phyloP scores from a whole-genome alignment of 2,888 invertebrate species.

The Melieria omissa region DNA sequence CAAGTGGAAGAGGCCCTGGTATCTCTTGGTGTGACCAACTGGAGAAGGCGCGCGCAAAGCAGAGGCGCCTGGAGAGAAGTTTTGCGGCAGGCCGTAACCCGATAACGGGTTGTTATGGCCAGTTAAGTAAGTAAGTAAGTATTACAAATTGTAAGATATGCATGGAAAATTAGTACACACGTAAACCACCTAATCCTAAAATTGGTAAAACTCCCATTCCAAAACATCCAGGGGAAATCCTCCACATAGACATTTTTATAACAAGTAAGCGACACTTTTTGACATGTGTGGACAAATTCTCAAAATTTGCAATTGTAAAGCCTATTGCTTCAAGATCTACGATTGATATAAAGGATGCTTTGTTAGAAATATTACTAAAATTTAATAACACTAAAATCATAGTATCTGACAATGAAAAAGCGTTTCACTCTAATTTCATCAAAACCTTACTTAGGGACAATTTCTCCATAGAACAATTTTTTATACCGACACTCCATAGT shows the following conservation, averaged over 20 bases:
- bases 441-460: slow-evolving; percentile 25
- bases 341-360: slow-evolving; percentile 9
- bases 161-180: slow-evolving; percentile 28
- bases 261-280: slow-evolving; percentile 9
- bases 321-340: slow-evolving; percentile 6
- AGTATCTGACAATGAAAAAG: slow-evolving; percentile 24
- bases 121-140: no score
- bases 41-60: no score
- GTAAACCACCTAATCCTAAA: slow-evolving; percentile 21
- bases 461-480: slow-evolving; percentile 25
- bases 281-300: slow-evolving; percentile 21
- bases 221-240: slow-evolving; percentile 17
- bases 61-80: no score
- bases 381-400: slow-evolving; percentile 21
- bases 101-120: no score
- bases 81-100: no score
- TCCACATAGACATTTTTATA: slow-evolving; percentile 19
- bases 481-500: slow-evolving; percentile 24
- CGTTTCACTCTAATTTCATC: slow-evolving; percentile 20
- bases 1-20: no score
- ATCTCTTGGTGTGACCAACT: no score
- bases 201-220: slow-evolving; percentile 26
- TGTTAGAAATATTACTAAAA: slow-evolving; percentile 4
- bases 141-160: no score
- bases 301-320: slow-evolving; percentile 12